These are phyloP conservation scores for Galerucella calmariensis DNA, from an alignment of 2,888 invertebrate species.

Conservation along the genomic window DNA sequence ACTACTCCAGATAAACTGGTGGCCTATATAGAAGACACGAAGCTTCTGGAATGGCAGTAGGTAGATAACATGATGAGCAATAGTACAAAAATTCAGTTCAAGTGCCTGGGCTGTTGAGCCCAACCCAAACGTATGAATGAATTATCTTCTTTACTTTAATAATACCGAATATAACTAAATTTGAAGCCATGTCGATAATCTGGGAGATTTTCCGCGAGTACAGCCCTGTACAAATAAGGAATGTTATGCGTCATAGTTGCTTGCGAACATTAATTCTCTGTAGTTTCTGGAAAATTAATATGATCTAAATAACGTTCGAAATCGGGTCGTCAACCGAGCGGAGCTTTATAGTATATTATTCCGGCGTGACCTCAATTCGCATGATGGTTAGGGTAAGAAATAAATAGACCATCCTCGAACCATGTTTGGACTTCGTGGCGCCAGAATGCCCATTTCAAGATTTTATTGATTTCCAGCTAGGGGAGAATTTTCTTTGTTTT, in stretches of 20 bases:
- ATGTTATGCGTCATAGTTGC: neutral
- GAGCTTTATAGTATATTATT: neutral
- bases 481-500: neutral
- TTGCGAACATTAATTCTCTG: neutral
- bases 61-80: too few species aligned
- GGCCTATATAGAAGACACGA: too few species aligned
- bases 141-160: too few species aligned
- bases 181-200: neutral
- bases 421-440: constrained; percentile 17
- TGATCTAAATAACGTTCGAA: neutral
- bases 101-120: too few species aligned
- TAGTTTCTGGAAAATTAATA: neutral
- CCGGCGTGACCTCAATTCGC: neutral
- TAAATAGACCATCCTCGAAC: neutral
- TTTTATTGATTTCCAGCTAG: constrained; percentile 8
- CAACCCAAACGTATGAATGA: too few species aligned
- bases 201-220: neutral
- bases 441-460: constrained; percentile 9
- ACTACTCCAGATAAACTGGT: too few species aligned
- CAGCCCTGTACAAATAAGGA: neutral
- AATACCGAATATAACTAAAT: too few species aligned
- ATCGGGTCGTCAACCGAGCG: neutral
- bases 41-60: too few species aligned
- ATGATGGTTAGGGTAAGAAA: neutral
- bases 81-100: too few species aligned